Evolutionary conservation across 1,140 invertebrate species (phyloP).

Genomic region (Lepidurus couesii): DNA sequence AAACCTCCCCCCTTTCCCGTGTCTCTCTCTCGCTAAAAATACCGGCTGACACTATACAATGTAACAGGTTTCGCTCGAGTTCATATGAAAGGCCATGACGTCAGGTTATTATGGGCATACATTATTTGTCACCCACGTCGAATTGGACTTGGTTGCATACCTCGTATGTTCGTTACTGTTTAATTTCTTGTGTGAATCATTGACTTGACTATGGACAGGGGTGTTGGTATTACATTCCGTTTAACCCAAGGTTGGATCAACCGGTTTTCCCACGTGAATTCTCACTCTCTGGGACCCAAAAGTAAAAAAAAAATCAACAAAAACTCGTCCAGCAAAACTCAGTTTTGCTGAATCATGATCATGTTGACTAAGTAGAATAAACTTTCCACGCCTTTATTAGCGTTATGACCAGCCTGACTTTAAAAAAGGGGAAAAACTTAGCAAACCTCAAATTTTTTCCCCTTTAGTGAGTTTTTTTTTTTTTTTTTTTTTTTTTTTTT

Average conservation of each 20-base stretch:
- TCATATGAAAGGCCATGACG: neutral
- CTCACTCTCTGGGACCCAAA: neutral
- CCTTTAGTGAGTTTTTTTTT: neutral
- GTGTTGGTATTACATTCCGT: neutral
- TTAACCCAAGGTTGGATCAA: neutral
- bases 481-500: neutral
- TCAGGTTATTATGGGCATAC: neutral
- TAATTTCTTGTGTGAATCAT: neutral
- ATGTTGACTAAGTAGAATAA: neutral
- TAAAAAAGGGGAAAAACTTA: neutral
- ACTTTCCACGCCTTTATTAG: conserved; percentile 11
- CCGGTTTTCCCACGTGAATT: neutral
- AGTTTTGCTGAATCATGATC: neutral
- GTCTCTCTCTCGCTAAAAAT: neutral
- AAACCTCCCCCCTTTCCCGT: neutral
- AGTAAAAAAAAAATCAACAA: neutral
- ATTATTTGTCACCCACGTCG: neutral
- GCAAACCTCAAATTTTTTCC: neutral
- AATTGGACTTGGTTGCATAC: neutral
- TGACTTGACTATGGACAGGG: neutral
- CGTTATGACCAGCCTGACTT: neutral
- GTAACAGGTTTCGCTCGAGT: neutral
- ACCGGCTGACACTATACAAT: neutral
- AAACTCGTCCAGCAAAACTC: neutral
- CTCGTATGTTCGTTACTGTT: neutral